Evolutionary conservation across 2,113 vertebrate genomes (phyloP).

Genomic region (Collichthys lucidus): DNA sequence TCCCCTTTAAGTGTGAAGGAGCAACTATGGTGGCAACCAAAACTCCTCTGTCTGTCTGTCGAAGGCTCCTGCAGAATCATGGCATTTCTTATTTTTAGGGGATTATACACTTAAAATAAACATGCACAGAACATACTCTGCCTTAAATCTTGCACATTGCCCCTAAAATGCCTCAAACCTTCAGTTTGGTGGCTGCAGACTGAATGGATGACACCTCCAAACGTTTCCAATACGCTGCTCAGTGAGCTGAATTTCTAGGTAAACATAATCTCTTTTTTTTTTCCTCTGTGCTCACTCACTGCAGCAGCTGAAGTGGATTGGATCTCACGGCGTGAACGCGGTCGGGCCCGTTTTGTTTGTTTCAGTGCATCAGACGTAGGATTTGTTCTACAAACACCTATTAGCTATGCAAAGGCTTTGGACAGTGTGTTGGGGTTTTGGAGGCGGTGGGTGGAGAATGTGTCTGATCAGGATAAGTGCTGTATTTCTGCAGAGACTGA

Average conservation of each 20-base stretch:
- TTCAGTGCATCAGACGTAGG: not conserved
- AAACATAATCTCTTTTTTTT: not conserved
- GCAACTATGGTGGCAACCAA: too few relatives aligned
- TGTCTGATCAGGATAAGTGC: not conserved
- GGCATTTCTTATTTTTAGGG: too few relatives aligned
- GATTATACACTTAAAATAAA: too few relatives aligned
- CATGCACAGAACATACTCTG: too few relatives aligned
- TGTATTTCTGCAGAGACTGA: conserved; percentile 6
- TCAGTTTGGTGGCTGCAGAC: not conserved
- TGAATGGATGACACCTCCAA: not conserved
- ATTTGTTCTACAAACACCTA: not conserved
- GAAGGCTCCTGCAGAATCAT: too few relatives aligned
- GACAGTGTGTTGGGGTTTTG: not conserved
- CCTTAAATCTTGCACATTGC: too few relatives aligned
- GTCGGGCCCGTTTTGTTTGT: not conserved
- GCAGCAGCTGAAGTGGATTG: not conserved
- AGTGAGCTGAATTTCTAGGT: not conserved
- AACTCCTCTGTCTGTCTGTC: too few relatives aligned
- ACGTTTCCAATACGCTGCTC: not conserved
- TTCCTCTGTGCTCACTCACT: not conserved
- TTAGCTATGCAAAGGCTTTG: not conserved
- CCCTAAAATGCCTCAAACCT: not conserved
- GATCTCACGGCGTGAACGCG: not conserved
- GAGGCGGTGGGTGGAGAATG: not conserved
- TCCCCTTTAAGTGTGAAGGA: too few relatives aligned